phyloP scores from a whole-genome alignment of 2,797 vertebrate genomes.

The Agapornis canus region DNA sequence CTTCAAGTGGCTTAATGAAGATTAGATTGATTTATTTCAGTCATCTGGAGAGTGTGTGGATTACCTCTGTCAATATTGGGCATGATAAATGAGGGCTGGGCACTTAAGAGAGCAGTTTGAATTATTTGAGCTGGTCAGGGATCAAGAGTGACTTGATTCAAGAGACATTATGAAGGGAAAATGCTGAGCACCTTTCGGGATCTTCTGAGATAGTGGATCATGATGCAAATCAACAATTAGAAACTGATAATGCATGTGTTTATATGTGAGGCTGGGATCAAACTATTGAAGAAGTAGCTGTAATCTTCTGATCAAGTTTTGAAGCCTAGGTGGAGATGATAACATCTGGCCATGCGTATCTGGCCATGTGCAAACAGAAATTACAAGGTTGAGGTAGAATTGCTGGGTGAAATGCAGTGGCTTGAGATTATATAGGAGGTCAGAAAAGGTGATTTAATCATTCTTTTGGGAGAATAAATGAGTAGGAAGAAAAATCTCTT shows the following conservation, averaged over 20 bases:
- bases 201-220: not conserved
- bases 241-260: not conserved
- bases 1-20: constrained; percentile 36
- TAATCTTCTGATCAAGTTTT: not conserved
- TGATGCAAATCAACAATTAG: not conserved
- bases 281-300: not conserved
- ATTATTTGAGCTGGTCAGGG: not conserved
- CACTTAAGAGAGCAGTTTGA: constrained; percentile 13
- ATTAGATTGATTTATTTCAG: constrained; percentile 54
- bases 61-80: constrained; percentile 45
- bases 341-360: not conserved
- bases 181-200: not conserved
- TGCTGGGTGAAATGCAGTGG: not conserved
- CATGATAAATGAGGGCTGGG: constrained; percentile 38
- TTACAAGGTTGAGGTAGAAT: not conserved
- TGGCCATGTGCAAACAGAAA: not conserved
- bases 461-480: not conserved
- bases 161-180: not conserved
- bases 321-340: not conserved
- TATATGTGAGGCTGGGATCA: not conserved
- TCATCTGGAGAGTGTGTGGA: constrained; percentile 28
- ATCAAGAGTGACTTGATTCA: not conserved
- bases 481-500: not conserved
- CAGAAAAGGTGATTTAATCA: not conserved
- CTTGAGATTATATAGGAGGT: not conserved